Conservation (phyloP, 2,888 invertebrate species). For the Aethes cnicana region DNA sequence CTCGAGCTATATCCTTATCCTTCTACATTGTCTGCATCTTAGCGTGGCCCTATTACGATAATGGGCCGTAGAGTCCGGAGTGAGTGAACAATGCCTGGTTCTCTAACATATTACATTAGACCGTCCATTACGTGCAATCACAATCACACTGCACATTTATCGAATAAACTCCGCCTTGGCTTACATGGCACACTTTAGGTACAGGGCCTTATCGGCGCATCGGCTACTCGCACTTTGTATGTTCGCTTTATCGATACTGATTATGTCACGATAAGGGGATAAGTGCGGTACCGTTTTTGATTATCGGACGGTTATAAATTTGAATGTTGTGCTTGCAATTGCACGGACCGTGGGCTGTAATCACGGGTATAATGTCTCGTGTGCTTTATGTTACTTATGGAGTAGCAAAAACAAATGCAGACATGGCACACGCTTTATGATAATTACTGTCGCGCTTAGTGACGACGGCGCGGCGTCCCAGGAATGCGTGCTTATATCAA, state of each 20-base stretch:
- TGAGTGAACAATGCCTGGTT: conserved; percentile 32
- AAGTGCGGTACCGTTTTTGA: conserved; percentile 46
- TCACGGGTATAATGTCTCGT: too few relatives aligned
- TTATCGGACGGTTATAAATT: conserved; percentile 41
- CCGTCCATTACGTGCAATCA: conserved; percentile 18
- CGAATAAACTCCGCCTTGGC: conserved; percentile 15
- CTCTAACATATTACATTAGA: conserved; percentile 5
- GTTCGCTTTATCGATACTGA: conserved; percentile 52
- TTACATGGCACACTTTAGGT: conserved; percentile 32
- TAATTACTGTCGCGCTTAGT: conserved; percentile 17
- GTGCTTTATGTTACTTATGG: neutral
- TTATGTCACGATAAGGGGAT: conserved; percentile 50
- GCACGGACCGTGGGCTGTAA: too few relatives aligned
- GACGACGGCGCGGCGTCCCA: conserved; percentile 12
- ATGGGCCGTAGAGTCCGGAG: conserved; percentile 39
- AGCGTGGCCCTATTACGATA: conserved; percentile 55
- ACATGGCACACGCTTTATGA: conserved; percentile 13
- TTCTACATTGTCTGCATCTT: conserved; percentile 62
- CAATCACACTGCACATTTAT: conserved; percentile 25
- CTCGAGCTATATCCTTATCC: conserved; percentile 54
- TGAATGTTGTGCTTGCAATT: conserved; percentile 10
- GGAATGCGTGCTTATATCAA: conserved; percentile 18
- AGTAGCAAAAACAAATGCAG: conserved; percentile 14
- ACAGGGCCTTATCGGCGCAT: conserved; percentile 43
- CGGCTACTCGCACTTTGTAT: conserved; percentile 50